Evolutionary conservation across 2,888 invertebrate species (phyloP).

Genomic region (Bombylius major): DNA sequence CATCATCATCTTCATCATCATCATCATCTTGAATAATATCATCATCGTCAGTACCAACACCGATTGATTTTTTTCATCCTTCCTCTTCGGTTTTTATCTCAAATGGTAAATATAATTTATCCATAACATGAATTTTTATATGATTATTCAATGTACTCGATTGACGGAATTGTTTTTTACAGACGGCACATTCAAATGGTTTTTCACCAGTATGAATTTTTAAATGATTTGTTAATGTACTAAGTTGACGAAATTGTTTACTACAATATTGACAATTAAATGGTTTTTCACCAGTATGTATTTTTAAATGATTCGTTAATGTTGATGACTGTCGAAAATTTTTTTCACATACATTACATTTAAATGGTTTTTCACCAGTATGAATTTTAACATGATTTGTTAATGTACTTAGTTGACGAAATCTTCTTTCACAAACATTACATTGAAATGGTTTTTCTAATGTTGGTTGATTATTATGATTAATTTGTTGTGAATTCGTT

Average conservation of each 20-base stretch:
- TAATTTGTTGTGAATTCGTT: background rate
- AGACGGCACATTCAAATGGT: conserved; percentile 37
- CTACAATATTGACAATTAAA: conserved; percentile 35
- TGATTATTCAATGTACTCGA: conserved; percentile 37
- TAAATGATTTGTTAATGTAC: conserved; percentile 36
- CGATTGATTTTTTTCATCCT: conserved; percentile 9
- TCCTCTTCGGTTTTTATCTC: conserved; percentile 37
- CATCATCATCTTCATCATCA: background rate
- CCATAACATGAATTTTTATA: conserved; percentile 38
- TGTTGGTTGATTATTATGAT: conserved; percentile 9
- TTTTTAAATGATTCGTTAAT: conserved; percentile 37
- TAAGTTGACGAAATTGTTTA: conserved; percentile 37
- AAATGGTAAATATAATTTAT: conserved; percentile 36
- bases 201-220: conserved; percentile 38
- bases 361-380: conserved; percentile 37
- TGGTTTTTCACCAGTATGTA: conserved; percentile 37
- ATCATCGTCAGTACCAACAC: background rate
- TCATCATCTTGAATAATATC: background rate
- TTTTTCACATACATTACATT: conserved; percentile 37
- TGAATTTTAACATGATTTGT: conserved; percentile 38
- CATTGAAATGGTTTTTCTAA: conserved; percentile 36
- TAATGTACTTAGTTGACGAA: conserved; percentile 36
- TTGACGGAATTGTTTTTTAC: conserved; percentile 38
- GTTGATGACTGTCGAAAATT: conserved; percentile 38
- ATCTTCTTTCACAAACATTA: conserved; percentile 36